Evolutionary conservation across 2,113 vertebrate genomes (phyloP).

Genomic region (Pomatostomus ruficeps): DNA sequence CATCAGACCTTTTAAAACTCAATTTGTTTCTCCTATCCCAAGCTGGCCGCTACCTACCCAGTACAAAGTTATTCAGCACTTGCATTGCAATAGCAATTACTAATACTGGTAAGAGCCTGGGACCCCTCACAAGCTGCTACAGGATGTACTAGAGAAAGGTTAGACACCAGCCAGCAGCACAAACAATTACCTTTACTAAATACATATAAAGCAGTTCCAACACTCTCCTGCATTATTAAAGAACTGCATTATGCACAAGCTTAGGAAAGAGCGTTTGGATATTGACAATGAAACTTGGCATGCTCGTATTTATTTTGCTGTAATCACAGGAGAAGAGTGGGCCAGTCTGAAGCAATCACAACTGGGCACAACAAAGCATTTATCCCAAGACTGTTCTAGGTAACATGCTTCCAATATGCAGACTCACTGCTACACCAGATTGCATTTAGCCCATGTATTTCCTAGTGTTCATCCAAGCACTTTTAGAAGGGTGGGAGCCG

Average conservation of each 20-base stretch:
- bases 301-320: fast-evolving
- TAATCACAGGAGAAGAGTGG: not conserved
- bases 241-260: not conserved
- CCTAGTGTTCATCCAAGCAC: not conserved
- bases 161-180: not conserved
- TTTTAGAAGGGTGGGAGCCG: not conserved
- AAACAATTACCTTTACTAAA: not conserved
- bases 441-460: not conserved
- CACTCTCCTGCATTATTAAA: not conserved
- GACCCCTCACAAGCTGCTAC: fast-evolving
- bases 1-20: not conserved
- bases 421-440: not conserved
- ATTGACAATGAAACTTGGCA: fast-evolving
- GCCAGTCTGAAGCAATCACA: not conserved
- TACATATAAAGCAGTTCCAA: not conserved
- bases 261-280: not conserved
- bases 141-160: not conserved
- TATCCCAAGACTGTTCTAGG: not conserved
- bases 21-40: not conserved
- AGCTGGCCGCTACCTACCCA: not conserved
- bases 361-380: not conserved
- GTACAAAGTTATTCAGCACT: not conserved
- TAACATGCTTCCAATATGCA: not conserved
- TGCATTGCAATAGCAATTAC: not conserved
- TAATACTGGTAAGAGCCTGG: not conserved